Conservation (phyloP, 2,888 invertebrate species). For the Volucella zonaria region DNA sequence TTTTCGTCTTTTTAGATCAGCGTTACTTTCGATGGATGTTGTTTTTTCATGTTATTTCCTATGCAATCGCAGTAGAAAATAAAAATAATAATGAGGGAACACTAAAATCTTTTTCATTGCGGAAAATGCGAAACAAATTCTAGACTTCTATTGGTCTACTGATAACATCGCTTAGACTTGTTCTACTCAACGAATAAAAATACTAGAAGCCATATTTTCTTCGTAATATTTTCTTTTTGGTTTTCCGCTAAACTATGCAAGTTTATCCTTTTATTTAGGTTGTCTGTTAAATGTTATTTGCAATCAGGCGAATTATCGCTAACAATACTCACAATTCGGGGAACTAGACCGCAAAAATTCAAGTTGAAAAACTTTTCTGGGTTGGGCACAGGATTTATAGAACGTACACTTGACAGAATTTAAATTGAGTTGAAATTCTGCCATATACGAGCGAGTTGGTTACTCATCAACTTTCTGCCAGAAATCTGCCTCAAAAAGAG, state of each 20-base stretch:
- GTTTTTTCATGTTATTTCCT: constrained; percentile 26
- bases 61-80: not conserved
- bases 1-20: constrained; percentile 24
- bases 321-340: constrained; percentile 64
- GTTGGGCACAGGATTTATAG: constrained; percentile 72
- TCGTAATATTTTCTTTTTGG: constrained; percentile 13
- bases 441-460: constrained; percentile 67
- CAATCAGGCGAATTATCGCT: constrained; percentile 22
- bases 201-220: constrained; percentile 72
- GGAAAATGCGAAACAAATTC: constrained; percentile 19
- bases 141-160: constrained; percentile 36
- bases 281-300: constrained; percentile 13
- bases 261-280: constrained; percentile 1
- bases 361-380: constrained; percentile 72
- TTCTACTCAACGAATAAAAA: constrained; percentile 54
- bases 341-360: constrained; percentile 56
- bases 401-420: constrained; percentile 74
- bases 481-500: constrained; percentile 47
- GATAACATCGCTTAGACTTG: constrained; percentile 54
- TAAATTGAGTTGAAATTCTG: constrained; percentile 66
- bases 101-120: constrained; percentile 47
- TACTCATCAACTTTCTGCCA: constrained; percentile 72
- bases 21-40: constrained; percentile 45
- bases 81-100: constrained; percentile 26
- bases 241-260: constrained; percentile 12